Evolutionary conservation across 2,888 invertebrate species (phyloP).

Genomic region (Alentia gelatinosa): DNA sequence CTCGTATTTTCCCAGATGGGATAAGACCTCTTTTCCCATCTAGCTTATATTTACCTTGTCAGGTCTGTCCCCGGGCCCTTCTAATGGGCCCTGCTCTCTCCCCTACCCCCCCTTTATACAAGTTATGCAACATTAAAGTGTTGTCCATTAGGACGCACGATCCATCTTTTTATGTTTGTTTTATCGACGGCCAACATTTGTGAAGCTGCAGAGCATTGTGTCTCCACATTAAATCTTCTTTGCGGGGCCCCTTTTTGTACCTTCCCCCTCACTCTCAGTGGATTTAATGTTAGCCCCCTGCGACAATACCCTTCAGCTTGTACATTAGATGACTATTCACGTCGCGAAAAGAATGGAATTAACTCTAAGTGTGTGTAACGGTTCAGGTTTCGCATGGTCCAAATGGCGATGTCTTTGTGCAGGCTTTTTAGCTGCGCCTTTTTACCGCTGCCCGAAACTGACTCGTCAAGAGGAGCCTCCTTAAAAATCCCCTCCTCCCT

Average conservation of each 20-base stretch:
- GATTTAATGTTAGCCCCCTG: background rate
- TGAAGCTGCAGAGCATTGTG: background rate
- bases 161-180: background rate
- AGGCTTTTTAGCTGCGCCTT: background rate
- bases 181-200: constrained; percentile 30
- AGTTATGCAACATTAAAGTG: background rate
- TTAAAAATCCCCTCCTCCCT: no score
- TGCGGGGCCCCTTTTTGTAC: background rate
- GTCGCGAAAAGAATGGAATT: constrained; percentile 6
- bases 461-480: background rate
- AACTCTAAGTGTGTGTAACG: background rate
- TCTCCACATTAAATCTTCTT: constrained; percentile 12
- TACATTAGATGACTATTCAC: constrained; percentile 31
- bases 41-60: no score
- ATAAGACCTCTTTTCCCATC: no score
- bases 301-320: background rate
- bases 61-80: no score
- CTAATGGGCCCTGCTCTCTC: background rate
- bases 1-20: no score
- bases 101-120: background rate
- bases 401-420: background rate
- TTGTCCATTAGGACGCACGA: background rate
- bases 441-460: background rate
- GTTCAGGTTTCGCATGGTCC: constrained; percentile 30
- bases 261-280: background rate